A percentile compares a stretch with the other conserved stretches of the same genome.
Evolutionary conservation across 2,113 vertebrate genomes (phyloP).

Genomic region (Sterna hirundo): DNA sequence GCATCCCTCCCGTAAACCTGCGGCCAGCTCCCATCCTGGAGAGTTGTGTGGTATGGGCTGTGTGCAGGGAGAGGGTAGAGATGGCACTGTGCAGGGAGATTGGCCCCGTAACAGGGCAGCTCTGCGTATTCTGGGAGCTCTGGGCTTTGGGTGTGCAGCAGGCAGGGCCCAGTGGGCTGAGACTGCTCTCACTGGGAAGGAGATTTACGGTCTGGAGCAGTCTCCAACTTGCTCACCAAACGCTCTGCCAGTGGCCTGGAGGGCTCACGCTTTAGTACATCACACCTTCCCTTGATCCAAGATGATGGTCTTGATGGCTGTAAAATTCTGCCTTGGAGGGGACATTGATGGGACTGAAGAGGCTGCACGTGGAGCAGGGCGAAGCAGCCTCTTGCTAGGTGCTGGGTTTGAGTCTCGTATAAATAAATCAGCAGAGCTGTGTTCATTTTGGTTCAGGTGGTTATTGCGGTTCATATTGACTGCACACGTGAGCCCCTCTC

Average conservation of each 20-base stretch:
- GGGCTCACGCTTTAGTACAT: background rate
- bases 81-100: rapidly evolving
- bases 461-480: background rate
- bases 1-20: background rate
- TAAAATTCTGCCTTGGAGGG: background rate
- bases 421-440: too few species aligned
- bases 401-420: background rate
- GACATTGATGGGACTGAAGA: rapidly evolving
- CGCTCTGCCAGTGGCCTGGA: rapidly evolving
- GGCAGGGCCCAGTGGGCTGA: rapidly evolving
- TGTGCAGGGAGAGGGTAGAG: background rate
- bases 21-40: rapidly evolving
- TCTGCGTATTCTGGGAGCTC: background rate
- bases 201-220: background rate
- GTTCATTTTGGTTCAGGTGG: rapidly evolving
- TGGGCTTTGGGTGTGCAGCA: background rate
- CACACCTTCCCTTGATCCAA: background rate
- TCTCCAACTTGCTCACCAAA: too few species aligned
- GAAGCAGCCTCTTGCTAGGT: background rate
- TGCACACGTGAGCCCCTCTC: background rate
- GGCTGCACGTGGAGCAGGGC: rapidly evolving
- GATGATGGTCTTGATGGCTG: rapidly evolving
- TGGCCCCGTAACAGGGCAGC: background rate
- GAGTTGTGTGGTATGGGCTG: background rate
- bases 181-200: background rate